A percentile compares a stretch with the other conserved stretches of the same genome.
Evolutionary conservation across 2,797 vertebrate species (phyloP).

Genomic region (Poeciliopsis paucimaculata): DNA sequence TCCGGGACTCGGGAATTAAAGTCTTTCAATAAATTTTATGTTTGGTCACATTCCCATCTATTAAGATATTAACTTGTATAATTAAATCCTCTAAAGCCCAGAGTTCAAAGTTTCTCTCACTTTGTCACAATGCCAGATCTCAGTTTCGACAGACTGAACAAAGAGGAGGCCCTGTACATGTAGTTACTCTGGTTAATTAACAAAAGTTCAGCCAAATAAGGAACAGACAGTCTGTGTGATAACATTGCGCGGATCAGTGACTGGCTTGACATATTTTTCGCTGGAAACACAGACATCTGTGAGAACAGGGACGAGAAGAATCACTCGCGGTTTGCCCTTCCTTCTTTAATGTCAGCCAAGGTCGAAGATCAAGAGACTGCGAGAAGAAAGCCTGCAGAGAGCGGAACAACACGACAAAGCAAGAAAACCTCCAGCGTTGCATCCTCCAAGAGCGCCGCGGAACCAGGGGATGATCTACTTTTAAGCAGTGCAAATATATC

Average conservation of each 20-base stretch:
- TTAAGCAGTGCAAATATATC: slow-evolving; percentile 30
- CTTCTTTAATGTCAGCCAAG: slow-evolving; percentile 3
- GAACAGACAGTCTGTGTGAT: background rate
- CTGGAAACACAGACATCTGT: background rate
- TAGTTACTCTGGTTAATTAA: too few species aligned
- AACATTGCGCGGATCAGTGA: background rate
- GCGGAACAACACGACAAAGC: background rate
- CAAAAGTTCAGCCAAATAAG: background rate
- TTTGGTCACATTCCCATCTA: too few species aligned
- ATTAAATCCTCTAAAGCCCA: background rate
- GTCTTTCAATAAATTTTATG: too few species aligned
- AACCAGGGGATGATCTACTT: slow-evolving; percentile 49
- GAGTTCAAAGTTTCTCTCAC: background rate
- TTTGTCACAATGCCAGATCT: background rate
- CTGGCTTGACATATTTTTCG: background rate
- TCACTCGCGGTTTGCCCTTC: slow-evolving; percentile 23
- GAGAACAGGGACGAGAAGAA: background rate
- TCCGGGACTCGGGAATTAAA: background rate
- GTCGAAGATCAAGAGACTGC: slow-evolving; percentile 10
- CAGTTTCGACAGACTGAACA: background rate
- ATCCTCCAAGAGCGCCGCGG: slow-evolving; percentile 30
- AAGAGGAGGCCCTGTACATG: background rate
- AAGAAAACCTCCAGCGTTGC: slow-evolving; percentile 33
- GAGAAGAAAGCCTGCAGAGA: background rate
- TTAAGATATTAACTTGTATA: too few species aligned